phyloP scores from a whole-genome alignment of 2,113 vertebrate species.

The Pontoporia blainvillei region DNA sequence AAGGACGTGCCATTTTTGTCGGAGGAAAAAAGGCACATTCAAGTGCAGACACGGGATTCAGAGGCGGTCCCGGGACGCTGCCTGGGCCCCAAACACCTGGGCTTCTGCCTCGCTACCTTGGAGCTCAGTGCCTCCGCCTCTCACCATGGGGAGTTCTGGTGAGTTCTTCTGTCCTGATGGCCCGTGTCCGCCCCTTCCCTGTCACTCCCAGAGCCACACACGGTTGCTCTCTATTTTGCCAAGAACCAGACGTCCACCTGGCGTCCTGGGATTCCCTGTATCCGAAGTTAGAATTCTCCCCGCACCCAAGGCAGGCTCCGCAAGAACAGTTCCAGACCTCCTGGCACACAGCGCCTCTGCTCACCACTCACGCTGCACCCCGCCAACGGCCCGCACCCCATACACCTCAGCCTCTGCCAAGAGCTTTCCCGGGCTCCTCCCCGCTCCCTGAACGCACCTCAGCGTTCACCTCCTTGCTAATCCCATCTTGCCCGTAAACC shows the following conservation, averaged over 20 bases:
- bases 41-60: not conserved
- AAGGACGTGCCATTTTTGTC: not conserved
- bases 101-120: fast-evolving
- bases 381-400: fast-evolving
- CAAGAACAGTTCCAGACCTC: not conserved
- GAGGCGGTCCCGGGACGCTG: not conserved
- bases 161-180: not conserved
- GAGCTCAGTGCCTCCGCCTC: not conserved
- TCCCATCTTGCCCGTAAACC: not conserved
- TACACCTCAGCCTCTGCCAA: fast-evolving
- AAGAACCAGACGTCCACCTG: not conserved
- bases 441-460: not conserved
- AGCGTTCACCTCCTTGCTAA: not conserved
- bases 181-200: not conserved
- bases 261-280: not conserved
- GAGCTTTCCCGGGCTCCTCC: not conserved
- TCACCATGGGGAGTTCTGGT: too few relatives aligned
- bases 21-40: not conserved
- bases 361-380: not conserved
- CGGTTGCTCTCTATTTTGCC: not conserved
- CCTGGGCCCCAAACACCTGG: not conserved
- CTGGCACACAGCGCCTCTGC: not conserved
- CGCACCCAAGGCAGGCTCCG: not conserved
- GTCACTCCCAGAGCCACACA: not conserved
- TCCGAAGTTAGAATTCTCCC: not conserved